Percentiles rank a stretch among this genome's conserved stretches.
phyloP scores from a whole-genome alignment of 2,888 invertebrate species.

The Trypoxylon attenuatum region DNA sequence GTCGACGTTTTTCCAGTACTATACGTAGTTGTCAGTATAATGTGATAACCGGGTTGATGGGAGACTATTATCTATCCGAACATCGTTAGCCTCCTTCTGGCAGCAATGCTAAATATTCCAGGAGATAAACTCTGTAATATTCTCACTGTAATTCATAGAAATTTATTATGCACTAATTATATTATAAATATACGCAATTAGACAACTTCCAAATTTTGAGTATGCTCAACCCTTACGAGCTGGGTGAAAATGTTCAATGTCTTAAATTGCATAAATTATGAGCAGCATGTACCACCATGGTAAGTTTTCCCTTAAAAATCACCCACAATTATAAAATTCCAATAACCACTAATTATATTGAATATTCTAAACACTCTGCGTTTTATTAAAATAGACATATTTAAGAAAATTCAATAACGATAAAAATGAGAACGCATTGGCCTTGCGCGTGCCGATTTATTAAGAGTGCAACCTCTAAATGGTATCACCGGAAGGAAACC shows the following conservation, averaged over 20 bases:
- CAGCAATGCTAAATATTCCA: slow-evolving; percentile 14
- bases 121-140: slow-evolving; percentile 18
- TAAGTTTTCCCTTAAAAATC: slow-evolving; percentile 36
- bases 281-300: slow-evolving; percentile 57
- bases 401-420: background rate
- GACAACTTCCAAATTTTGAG: slow-evolving; percentile 12
- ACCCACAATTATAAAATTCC: no score
- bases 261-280: slow-evolving; percentile 58
- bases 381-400: background rate
- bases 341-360: no score
- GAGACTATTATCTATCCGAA: slow-evolving; percentile 7
- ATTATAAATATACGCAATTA: no score
- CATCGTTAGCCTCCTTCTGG: slow-evolving; percentile 25
- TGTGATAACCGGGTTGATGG: slow-evolving; percentile 3
- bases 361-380: no score
- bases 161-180: no score
- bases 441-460: no score
- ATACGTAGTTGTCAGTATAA: slow-evolving; percentile 1
- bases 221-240: slow-evolving; percentile 22
- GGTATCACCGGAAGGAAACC: background rate
- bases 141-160: no score
- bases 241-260: slow-evolving; percentile 60
- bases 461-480: background rate
- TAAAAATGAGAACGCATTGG: background rate
- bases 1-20: background rate